Percentiles rank a stretch among this genome's conserved stretches.
Evolutionary conservation across 2,797 vertebrate species (phyloP).

Genomic region (Rallus crepitans): DNA sequence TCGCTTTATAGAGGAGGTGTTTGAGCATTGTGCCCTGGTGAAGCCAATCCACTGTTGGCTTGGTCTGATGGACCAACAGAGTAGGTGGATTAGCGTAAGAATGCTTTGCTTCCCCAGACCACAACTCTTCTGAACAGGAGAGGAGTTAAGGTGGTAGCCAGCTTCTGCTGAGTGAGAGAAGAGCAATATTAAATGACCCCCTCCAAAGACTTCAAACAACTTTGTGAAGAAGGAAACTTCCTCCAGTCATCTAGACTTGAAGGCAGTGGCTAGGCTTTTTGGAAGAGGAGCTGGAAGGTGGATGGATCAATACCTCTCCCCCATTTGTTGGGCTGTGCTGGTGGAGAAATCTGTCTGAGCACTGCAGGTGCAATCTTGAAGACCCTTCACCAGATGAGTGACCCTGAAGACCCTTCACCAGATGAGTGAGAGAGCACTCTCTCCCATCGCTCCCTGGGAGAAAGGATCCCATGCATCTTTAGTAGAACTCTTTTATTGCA

Average conservation of each 20-base stretch:
- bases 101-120: not conserved
- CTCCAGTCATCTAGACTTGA: not conserved
- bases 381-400: not conserved
- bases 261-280: not conserved
- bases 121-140: not conserved
- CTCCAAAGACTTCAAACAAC: not conserved
- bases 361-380: not conserved
- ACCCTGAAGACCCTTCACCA: no score
- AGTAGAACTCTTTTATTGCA: constrained; percentile 2
- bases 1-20: constrained; percentile 5
- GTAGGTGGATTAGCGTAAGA: no score
- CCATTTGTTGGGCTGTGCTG: constrained; percentile 5
- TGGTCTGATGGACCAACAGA: not conserved
- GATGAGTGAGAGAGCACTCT: no score
- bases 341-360: not conserved
- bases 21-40: not conserved
- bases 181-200: not conserved
- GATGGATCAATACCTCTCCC: not conserved
- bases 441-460: not conserved
- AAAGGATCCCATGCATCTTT: not conserved
- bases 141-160: not conserved
- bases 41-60: not conserved
- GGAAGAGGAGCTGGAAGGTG: constrained; percentile 20
- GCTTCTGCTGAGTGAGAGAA: not conserved
- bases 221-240: not conserved